Evolutionary conservation across 2,797 vertebrate genomes (phyloP).

Genomic region (Microhierax caerulescens): DNA sequence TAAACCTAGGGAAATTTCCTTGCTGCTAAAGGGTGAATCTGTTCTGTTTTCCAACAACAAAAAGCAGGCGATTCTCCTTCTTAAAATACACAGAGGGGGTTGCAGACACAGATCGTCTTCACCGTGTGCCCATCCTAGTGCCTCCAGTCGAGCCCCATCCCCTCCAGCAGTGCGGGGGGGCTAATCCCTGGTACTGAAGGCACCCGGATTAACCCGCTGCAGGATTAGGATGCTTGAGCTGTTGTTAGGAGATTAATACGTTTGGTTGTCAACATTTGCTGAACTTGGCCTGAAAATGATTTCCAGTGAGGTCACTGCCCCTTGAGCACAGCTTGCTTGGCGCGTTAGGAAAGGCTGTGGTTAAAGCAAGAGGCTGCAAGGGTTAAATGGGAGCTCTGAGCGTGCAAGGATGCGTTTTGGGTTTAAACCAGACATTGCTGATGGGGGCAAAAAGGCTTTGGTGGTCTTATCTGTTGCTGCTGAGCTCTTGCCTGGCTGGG

Average conservation of each 20-base stretch:
- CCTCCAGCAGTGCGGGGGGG: background rate
- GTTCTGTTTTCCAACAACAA: background rate
- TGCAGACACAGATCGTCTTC: constrained; percentile 15
- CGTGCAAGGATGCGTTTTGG: background rate
- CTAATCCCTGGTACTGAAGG: constrained; percentile 31
- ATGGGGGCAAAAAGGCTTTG: background rate
- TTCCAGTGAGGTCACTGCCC: background rate
- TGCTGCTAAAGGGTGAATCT: background rate
- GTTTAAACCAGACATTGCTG: background rate
- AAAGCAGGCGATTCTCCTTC: constrained; percentile 28
- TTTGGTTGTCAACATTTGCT: background rate
- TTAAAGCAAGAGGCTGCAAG: background rate
- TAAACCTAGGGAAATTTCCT: background rate
- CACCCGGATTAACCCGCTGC: constrained; percentile 17
- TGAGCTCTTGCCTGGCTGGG: background rate
- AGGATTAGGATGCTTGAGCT: constrained; percentile 35
- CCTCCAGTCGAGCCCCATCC: background rate
- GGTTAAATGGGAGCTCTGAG: background rate
- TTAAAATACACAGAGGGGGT: constrained; percentile 3
- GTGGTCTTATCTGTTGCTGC: background rate
- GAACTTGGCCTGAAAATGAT: background rate
- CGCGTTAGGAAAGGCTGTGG: background rate
- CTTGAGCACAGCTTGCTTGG: background rate
- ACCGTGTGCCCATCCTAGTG: background rate
- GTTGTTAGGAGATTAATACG: constrained; percentile 1